Conservation (phyloP, 2,113 vertebrate species). For the Bostrychus sinensis region DNA sequence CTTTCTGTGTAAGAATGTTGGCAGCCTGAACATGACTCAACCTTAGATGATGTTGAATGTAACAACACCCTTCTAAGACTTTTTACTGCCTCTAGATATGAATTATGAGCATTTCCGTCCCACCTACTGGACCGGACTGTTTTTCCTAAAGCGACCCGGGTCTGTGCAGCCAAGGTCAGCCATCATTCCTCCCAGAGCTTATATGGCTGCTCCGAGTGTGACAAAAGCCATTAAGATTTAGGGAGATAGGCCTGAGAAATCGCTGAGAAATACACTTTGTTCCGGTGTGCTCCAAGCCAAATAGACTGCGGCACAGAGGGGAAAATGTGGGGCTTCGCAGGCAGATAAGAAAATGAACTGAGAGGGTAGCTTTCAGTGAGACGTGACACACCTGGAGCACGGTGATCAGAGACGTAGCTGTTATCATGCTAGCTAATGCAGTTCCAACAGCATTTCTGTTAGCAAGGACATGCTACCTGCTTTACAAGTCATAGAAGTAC, state of each 20-base stretch:
- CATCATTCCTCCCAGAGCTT: slow-evolving; percentile 40
- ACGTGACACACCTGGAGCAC: slow-evolving; percentile 17
- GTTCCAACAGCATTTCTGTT: neutral
- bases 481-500: too few species aligned
- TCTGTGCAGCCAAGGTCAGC: slow-evolving; percentile 61
- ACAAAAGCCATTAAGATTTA: slow-evolving; percentile 79
- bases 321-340: slow-evolving; percentile 4
- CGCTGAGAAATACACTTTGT: slow-evolving; percentile 69
- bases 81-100: neutral
- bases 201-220: slow-evolving; percentile 55
- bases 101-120: slow-evolving; percentile 8
- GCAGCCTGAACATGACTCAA: slow-evolving; percentile 11
- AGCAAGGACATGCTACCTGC: too few species aligned
- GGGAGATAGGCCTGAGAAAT: slow-evolving; percentile 65
- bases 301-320: slow-evolving; percentile 50
- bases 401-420: neutral
- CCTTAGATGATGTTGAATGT: neutral
- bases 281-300: slow-evolving; percentile 53
- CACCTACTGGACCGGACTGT: neutral
- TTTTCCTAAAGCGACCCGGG: slow-evolving; percentile 29
- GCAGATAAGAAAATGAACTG: slow-evolving; percentile 38
- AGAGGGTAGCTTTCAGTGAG: slow-evolving; percentile 16
- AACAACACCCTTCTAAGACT: slow-evolving; percentile 6
- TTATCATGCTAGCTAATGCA: neutral
- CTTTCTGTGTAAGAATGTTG: slow-evolving; percentile 8